These are phyloP conservation scores for Kryptolebias ocellatus DNA, from an alignment of 2,797 vertebrate species.

Conservation along the genomic window DNA sequence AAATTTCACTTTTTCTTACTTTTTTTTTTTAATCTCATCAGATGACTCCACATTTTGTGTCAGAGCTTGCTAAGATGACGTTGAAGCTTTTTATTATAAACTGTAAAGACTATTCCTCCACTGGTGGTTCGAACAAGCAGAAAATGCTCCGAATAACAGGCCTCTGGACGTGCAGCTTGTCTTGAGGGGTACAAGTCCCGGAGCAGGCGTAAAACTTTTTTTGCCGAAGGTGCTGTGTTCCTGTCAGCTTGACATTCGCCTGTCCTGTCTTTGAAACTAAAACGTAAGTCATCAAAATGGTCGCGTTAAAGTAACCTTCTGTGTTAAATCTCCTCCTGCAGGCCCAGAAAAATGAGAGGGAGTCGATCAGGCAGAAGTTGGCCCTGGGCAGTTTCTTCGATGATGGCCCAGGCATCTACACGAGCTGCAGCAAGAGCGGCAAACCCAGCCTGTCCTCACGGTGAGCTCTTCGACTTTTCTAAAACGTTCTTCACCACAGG, in stretches of 20 bases:
- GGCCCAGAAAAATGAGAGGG: constrained; percentile 99
- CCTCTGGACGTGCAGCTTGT: constrained; percentile 6
- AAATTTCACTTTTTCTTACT: constrained; percentile 9
- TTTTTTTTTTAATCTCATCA: constrained; percentile 3
- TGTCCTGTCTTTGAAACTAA: constrained; percentile 8
- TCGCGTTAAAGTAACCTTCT: not conserved
- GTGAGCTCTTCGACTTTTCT: constrained; percentile 74
- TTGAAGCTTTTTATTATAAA: constrained; percentile 25
- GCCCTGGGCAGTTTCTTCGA: constrained; percentile 99
- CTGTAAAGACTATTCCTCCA: constrained; percentile 34
- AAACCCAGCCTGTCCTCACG: constrained; percentile 97
- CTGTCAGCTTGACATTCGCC: not conserved
- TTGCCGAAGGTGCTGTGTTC: not conserved
- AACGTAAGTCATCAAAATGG: not conserved
- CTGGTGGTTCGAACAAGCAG: constrained; percentile 20
- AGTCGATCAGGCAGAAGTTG: constrained; percentile 98
- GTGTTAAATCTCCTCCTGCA: constrained; percentile 57
- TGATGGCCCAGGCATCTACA: constrained; percentile 97
- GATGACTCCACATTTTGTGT: constrained; percentile 52
- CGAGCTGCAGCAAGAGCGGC: constrained; percentile 97
- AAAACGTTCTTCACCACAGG: not conserved
- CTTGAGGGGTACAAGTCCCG: constrained; percentile 1
- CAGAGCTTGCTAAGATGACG: constrained; percentile 37
- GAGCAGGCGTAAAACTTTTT: not conserved
- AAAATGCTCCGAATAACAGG: not conserved